Evolutionary conservation across 2,888 invertebrate species (phyloP).

Genomic region (Scaptomyza parva): DNA sequence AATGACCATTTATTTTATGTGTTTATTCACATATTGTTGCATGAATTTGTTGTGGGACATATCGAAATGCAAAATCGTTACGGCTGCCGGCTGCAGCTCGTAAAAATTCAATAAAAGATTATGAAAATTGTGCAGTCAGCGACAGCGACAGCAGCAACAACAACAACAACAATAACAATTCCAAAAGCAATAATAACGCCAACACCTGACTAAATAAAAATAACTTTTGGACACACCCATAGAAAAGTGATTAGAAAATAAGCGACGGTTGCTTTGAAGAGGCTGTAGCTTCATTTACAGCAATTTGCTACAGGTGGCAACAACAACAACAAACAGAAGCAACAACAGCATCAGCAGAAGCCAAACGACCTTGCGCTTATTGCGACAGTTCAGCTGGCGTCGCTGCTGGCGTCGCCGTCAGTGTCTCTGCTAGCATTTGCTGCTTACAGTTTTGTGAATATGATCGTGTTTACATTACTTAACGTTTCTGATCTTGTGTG

Average conservation of each 20-base stretch:
- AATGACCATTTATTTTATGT: constrained; percentile 63
- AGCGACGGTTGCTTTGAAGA: constrained; percentile 54
- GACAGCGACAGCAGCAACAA: constrained; percentile 9
- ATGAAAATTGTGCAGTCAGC: constrained; percentile 70
- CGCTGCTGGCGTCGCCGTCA: constrained; percentile 27
- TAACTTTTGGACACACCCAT: constrained; percentile 63
- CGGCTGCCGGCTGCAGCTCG: constrained; percentile 63
- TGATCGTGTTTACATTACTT: constrained; percentile 38
- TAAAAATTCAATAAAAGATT: constrained; percentile 71
- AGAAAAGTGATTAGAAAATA: constrained; percentile 55
- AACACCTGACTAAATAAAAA: constrained; percentile 44
- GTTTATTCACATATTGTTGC: constrained; percentile 22
- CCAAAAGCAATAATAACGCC: constrained; percentile 16
- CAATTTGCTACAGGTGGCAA: constrained; percentile 71
- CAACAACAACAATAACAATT: constrained; percentile 16
- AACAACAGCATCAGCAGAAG: constrained; percentile 35
- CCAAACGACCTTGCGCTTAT: constrained; percentile 78
- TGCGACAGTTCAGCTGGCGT: constrained; percentile 52
- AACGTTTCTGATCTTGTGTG: constrained; percentile 18
- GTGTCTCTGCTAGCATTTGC: constrained; percentile 50
- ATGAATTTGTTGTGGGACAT: constrained; percentile 37
- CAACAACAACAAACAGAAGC: constrained; percentile 18
- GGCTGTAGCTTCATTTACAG: constrained; percentile 65
- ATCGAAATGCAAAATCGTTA: constrained; percentile 63
- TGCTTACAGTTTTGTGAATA: constrained; percentile 31